phyloP scores from a whole-genome alignment of 2,797 vertebrate species.

The Centroberyx gerrardi region DNA sequence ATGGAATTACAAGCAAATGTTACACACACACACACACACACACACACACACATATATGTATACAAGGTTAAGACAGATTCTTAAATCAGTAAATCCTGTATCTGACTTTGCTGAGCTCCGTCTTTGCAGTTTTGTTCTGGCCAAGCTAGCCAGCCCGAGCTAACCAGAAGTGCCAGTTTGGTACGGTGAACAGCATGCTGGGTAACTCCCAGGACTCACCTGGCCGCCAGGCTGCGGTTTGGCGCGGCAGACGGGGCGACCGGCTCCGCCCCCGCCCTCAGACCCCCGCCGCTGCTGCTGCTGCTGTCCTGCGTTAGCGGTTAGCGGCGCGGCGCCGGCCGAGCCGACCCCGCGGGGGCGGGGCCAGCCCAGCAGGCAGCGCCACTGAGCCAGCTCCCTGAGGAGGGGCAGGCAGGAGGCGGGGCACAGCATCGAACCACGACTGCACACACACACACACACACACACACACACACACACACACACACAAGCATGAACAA shows the following conservation, averaged over 20 bases:
- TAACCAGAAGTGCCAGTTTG: no score
- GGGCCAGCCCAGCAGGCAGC: slow-evolving; percentile 83
- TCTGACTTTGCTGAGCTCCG: no score
- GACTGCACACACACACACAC: slow-evolving; percentile 8
- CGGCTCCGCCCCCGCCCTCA: slow-evolving; percentile 59
- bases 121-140: no score
- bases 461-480: not conserved
- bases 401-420: slow-evolving; percentile 85
- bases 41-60: no score
- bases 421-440: slow-evolving; percentile 79
- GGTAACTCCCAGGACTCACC: slow-evolving; percentile 71
- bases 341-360: slow-evolving; percentile 71
- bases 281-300: slow-evolving; percentile 56
- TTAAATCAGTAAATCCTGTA: no score
- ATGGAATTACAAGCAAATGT: no score
- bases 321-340: slow-evolving; percentile 33
- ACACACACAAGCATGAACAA: not conserved
- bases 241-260: slow-evolving; percentile 76
- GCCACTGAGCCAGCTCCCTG: slow-evolving; percentile 84
- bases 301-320: slow-evolving; percentile 37
- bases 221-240: slow-evolving; percentile 74
- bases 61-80: no score
- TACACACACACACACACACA: no score
- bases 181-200: no score
- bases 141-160: no score